Base-by-base conservation (phyloP, 2,113 vertebrate species). In the Eubucco bourcierii region DNA sequence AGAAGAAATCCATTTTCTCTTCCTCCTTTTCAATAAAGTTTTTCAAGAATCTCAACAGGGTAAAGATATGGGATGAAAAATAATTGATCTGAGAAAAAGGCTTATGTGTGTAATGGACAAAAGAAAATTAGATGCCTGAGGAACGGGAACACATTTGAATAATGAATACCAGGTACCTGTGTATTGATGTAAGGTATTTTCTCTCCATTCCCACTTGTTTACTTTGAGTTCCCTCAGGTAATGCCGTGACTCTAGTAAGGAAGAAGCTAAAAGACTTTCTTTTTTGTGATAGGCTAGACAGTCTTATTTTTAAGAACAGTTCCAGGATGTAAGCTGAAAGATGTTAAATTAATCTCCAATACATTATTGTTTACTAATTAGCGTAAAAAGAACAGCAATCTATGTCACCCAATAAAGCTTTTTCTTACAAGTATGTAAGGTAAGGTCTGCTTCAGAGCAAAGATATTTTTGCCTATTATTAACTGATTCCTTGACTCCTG, bases 121-220 rank as follows among this genome's bases (percentile, higher is more conserved):
- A 82, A 80, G 47, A 63, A 76, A 84, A 90, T 46, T 12, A 25
- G 41, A 39, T 58, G 18, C 58, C 27, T 58, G 53, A 80, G 58
- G 58, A 53, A 15, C 21, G 21, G 31, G 56, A 79, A 81, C 7
- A 11, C 17, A 55, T 79, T 66, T 52, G n/a, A 87, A 59, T 76
- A 73, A 63, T 33, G 67, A 66, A 63, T 9, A 9, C 0, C 0
- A 24, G 19, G 24, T 89, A 55, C 41, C 41, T 46, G 25, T n/a
- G 17, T 25, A 31, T 10, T 79, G 58, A 24, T 56, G 28, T 3
- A 47, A 88, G 4, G 21, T 65, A 27, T 0, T 0, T 50, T 65
- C 1, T 2, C 37, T 73, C 50, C 18, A 5, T 16, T 84, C 34
- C 67, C 21, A 18, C 27, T 44, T 60, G 46, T 31, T 88, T 74